Conservation (phyloP, 2,113 vertebrate species). For the Myodes glareolus region DNA sequence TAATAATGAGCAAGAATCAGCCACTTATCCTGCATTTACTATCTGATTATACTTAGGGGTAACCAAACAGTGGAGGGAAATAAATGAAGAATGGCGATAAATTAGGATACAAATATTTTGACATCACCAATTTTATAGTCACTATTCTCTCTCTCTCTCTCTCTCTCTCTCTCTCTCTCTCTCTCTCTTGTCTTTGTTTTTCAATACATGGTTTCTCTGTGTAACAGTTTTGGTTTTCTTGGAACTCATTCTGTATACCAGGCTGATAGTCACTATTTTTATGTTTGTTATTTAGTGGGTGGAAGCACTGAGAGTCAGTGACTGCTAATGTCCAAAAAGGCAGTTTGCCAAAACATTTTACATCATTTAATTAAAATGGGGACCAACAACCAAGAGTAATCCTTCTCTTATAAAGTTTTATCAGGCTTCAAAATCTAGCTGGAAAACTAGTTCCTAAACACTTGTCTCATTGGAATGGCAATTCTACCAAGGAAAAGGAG, state of each 20-base stretch:
- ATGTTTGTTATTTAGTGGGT: neutral
- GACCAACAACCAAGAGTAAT: neutral
- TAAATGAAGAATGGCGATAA: conserved; percentile 2
- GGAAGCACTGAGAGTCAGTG: neutral
- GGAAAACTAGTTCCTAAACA: neutral
- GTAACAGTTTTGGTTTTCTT: too few relatives aligned
- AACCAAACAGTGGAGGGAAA: neutral
- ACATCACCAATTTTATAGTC: neutral
- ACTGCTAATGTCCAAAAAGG: neutral
- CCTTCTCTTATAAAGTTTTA: neutral
- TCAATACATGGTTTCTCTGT: too few relatives aligned
- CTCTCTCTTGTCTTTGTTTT: too few relatives aligned
- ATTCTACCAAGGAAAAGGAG: neutral
- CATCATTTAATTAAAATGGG: neutral
- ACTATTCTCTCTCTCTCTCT: too few relatives aligned
- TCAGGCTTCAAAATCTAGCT: neutral
- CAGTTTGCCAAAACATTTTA: neutral
- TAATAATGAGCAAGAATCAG: neutral
- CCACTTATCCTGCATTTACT: neutral
- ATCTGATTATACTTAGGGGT: neutral
- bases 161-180: too few relatives aligned
- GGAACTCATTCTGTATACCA: too few relatives aligned
- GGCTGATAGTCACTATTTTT: neutral
- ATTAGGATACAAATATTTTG: neutral
- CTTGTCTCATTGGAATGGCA: neutral